Evolutionary conservation across 2,113 vertebrate genomes (phyloP).

Genomic region (Austrofundulus limnaeus): DNA sequence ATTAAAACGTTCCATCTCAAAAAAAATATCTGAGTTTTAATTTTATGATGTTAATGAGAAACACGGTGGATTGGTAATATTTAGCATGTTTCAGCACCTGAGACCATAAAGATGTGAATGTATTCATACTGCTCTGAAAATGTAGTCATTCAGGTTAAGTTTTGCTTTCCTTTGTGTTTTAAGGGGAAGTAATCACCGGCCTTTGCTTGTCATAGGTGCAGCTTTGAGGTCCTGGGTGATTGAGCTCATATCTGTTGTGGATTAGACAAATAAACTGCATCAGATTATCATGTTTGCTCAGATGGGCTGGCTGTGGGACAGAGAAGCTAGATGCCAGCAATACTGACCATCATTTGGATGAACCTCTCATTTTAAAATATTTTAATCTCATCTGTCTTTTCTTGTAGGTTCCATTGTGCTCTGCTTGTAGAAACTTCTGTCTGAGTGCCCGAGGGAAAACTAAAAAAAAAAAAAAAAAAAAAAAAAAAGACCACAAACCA

Average conservation of each 20-base stretch:
- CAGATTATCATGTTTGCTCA: conserved; percentile 69
- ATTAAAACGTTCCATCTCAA: too few species aligned
- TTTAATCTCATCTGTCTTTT: conserved; percentile 18
- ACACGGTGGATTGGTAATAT: too few species aligned
- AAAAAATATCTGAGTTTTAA: not conserved
- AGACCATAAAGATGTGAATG: not conserved
- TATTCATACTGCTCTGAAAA: not conserved
- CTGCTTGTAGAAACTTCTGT: conserved; percentile 5
- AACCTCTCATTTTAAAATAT: not conserved
- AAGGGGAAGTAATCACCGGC: conserved; percentile 22
- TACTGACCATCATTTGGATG: conserved; percentile 47
- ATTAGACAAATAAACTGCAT: conserved; percentile 69
- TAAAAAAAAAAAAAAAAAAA: too few species aligned
- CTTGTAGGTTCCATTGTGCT: not conserved
- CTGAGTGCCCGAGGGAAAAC: conserved; percentile 1
- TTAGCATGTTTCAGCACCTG: too few species aligned
- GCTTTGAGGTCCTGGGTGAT: conserved; percentile 57
- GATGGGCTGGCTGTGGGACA: conserved; percentile 63
- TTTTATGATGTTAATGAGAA: too few species aligned
- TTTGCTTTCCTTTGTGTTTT: conserved; percentile 5
- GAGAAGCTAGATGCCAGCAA: conserved; percentile 25
- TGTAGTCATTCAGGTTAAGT: not conserved
- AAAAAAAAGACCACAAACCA: conserved; percentile 17
- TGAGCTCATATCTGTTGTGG: conserved; percentile 52
- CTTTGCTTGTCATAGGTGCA: conserved; percentile 11